phyloP scores from a whole-genome alignment of 2,797 vertebrate genomes.

The Hafferia zeledoni region DNA sequence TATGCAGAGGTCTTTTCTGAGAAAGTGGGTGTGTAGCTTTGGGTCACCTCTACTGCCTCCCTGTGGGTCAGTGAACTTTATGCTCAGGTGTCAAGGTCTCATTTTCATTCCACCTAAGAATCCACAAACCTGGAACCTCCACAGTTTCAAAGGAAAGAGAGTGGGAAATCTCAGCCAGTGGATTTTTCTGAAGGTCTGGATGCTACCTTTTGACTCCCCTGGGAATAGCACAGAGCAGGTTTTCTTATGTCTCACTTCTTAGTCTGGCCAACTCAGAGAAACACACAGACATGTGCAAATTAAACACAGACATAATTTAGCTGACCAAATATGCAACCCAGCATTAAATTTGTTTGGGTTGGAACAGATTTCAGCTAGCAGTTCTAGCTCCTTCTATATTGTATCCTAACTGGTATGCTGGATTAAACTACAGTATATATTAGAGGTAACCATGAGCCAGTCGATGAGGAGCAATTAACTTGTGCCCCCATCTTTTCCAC shows the following conservation, averaged over 20 bases:
- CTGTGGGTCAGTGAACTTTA: background rate
- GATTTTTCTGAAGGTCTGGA: background rate
- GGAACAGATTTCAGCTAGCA: background rate
- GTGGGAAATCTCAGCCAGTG: background rate
- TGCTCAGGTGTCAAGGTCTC: background rate
- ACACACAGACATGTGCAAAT: constrained; percentile 1
- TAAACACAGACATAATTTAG: constrained; percentile 21
- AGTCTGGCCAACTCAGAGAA: constrained; percentile 27
- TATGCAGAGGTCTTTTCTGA: background rate
- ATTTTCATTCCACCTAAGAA: background rate
- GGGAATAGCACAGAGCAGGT: background rate
- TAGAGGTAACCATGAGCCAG: background rate
- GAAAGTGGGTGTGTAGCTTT: accelerated
- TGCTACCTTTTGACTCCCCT: background rate
- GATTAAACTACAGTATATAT: background rate
- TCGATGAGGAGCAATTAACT: background rate
- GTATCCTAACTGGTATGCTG: background rate
- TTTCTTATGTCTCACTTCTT: background rate
- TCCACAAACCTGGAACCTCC: background rate
- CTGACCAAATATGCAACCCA: background rate
- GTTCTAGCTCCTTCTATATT: background rate
- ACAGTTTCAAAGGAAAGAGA: background rate
- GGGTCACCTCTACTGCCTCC: background rate
- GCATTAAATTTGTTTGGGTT: constrained; percentile 29
- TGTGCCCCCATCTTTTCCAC: background rate